Evolutionary conservation across 2,888 invertebrate species (phyloP).

Genomic region (Nyleta sp.): DNA sequence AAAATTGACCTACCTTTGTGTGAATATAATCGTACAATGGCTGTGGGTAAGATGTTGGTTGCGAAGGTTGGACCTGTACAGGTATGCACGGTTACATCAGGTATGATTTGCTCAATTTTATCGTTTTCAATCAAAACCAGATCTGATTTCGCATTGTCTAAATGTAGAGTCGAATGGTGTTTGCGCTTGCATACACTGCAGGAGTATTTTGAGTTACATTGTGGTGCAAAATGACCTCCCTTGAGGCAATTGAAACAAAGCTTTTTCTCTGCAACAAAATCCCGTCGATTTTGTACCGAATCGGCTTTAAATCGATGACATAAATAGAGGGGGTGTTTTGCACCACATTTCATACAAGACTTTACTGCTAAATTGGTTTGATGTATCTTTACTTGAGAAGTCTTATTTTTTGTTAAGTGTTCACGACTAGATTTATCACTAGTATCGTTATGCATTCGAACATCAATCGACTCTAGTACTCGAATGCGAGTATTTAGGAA

Average conservation of each 20-base stretch:
- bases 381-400: background rate
- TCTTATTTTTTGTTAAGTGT: background rate
- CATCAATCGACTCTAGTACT: background rate
- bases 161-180: slow-evolving; percentile 1
- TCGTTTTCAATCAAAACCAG: too few relatives aligned
- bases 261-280: background rate
- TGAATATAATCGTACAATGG: background rate
- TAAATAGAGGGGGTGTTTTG: background rate
- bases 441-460: background rate
- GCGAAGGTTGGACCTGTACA: background rate
- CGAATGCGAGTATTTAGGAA: background rate
- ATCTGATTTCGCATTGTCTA: background rate
- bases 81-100: background rate
- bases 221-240: background rate
- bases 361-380: too few relatives aligned
- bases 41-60: slow-evolving; percentile 1
- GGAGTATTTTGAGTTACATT: background rate
- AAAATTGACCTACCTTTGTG: background rate
- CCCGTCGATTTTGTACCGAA: background rate
- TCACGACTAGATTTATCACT: too few relatives aligned
- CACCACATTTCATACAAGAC: background rate
- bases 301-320: background rate
- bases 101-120: too few relatives aligned
- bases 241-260: slow-evolving; percentile 6
- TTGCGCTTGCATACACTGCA: background rate